Base-by-base conservation (phyloP, 2,888 invertebrate genomes). In the Mechanitis mazaeus region DNA sequence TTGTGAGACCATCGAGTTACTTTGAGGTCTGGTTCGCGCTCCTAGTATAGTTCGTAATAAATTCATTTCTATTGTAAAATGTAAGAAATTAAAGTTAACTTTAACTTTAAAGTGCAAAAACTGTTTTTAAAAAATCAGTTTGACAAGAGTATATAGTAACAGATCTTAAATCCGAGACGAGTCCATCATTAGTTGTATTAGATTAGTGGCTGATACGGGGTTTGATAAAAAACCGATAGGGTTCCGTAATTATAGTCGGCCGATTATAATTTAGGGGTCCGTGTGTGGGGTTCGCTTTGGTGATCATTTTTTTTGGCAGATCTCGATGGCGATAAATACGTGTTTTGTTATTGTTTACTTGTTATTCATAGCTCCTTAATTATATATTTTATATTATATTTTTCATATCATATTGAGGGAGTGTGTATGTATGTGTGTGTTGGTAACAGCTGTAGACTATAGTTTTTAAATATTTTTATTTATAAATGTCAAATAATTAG, bases 151-250 rank as follows among this genome's bases (percentile, higher is more conserved):
- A 69, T 71, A 72, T 70, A 68, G 71, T 78, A 80, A 81, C 79
- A 82, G 82, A 74, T 73, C 76, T 79, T 78, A 77, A 77, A 75
- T 68, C 72, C 75, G 75, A 73, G 72, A 71, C 79, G 75, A 77
- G 80, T 80, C 77, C 75, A 74, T 85, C 84, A 85, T 86, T 86
- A 85, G 80, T 76, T 77, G 76, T 83, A 84, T 85, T 84, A 85
- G 86, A 85, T 86, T 81, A 84, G 84, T 83, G 83, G 83, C 76
- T 75, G 79, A 80, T 81, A 76, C 71, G 68, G 70, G 69, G 65
- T 47, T 33, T 71, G 80, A 79, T 83, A 85, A 84, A 85, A 85
- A 85, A 79, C 74, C 72, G 75, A 80, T 81, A 78, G 78, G 77
- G 77, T 71, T 68, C 73, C 71, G 71, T 82, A 84, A 83, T 85